Base-by-base conservation (phyloP, 2,113 vertebrate species). In the Phainopepla nitens region DNA sequence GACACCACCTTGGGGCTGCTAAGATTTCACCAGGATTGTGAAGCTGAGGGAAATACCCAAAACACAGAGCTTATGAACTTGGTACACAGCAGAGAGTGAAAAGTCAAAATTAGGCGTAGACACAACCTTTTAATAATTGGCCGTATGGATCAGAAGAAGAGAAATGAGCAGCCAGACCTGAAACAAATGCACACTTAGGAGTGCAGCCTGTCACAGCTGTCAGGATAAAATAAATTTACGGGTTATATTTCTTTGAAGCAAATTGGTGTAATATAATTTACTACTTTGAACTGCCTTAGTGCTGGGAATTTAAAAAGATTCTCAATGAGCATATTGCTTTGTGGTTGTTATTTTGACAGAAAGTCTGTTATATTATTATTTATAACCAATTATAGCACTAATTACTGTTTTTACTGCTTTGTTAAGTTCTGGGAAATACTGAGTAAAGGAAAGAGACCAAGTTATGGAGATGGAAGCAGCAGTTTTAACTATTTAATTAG, bases 311-410 rank as follows among this genome's bases (percentile, higher is more conserved):
- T 90, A 83, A 85, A 85, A 95, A 89, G 76, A 90, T 90, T 82
- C 75, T 88, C 93, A 93, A 86, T 75, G 66, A 93, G 87, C 85
- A 90, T 73, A 85, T 79, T 95, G 94, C 90, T 94, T 97, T 95
- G 91, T 96, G 91, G 94, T 85, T 97, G 94, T 95, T 97, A 94
- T 92, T 98, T 96, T 97, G 97, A 98, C 96, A 97, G 89, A 90
- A 94, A 90, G 82, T 93, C 97, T 97, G 95, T 96, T 91, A 70
- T 90, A 88, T 91, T 95, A 61, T 96, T 96, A 82, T 97, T 94
- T 94, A 94, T 83, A 97, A 91, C 72, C 87, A 80, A 87, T 80
- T 85, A 47, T 69, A 65, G 61, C 65, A 29, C 68, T 96, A 95
- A 94, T 97, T 84, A 31, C 73, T 92, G 77, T 81, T 95, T 80